Conservation (phyloP, 2,888 invertebrate species). For the Onthophagus sagittarius region DNA sequence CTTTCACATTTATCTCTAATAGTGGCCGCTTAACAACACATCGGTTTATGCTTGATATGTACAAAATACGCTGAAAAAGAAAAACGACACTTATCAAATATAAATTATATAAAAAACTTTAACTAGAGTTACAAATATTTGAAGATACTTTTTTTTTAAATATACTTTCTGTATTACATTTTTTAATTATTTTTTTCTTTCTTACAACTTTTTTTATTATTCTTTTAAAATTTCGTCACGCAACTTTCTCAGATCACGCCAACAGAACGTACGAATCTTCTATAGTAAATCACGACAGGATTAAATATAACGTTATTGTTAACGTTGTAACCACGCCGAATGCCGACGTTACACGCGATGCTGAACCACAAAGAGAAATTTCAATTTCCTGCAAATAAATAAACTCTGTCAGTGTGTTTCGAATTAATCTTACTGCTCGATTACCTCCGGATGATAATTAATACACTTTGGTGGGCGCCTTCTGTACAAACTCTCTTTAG, state of each 20-base stretch:
- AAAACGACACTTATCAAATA: slow-evolving; percentile 43
- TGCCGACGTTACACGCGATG: slow-evolving; percentile 38
- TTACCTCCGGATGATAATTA: slow-evolving; percentile 83
- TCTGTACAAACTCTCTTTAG: slow-evolving; percentile 65
- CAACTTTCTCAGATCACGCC: slow-evolving; percentile 35
- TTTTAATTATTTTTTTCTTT: slow-evolving; percentile 8
- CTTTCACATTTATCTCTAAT: slow-evolving; percentile 15
- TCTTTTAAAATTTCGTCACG: neutral
- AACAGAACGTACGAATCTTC: slow-evolving; percentile 24
- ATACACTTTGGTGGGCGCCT: slow-evolving; percentile 76
- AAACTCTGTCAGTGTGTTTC: too few relatives aligned
- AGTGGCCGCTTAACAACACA: slow-evolving; percentile 17
- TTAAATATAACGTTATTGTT: slow-evolving; percentile 30
- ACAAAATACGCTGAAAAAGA: slow-evolving; percentile 36
- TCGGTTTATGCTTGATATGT: slow-evolving; percentile 31
- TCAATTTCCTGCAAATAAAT: slow-evolving; percentile 57
- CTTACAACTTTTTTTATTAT: neutral
- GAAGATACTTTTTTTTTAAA: slow-evolving; percentile 22
- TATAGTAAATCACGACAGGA: slow-evolving; percentile 32
- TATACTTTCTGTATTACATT: slow-evolving; percentile 21
- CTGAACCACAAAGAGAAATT: slow-evolving; percentile 60
- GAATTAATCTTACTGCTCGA: neutral
- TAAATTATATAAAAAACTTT: slow-evolving; percentile 46
- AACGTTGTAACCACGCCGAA: slow-evolving; percentile 19
- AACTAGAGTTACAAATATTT: slow-evolving; percentile 38